phyloP scores from a whole-genome alignment of 2,113 vertebrate genomes.

The Petaurus breviceps region DNA sequence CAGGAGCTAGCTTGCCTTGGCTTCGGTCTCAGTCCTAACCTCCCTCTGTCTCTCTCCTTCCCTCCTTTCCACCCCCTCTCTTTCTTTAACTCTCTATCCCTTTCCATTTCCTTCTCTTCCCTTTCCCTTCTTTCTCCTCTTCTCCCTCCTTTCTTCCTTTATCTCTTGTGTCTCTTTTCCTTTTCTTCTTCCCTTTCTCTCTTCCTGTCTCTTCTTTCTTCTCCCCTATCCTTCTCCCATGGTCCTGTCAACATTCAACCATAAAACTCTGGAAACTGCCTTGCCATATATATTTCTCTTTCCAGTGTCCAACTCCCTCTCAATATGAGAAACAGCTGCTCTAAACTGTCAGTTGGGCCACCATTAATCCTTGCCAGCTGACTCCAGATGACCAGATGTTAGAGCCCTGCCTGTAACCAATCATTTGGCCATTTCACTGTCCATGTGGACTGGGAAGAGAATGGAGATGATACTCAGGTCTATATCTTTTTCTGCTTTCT shows the following conservation, averaged over 20 bases:
- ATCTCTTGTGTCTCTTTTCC: background rate
- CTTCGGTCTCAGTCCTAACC: background rate
- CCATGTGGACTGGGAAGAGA: background rate
- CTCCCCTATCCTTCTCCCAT: background rate
- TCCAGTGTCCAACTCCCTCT: background rate
- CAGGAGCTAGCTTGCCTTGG: background rate
- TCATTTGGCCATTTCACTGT: background rate
- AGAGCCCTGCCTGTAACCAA: background rate
- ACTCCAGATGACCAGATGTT: background rate
- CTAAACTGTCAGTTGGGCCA: background rate
- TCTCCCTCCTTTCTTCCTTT: background rate
- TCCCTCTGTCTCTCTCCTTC: background rate
- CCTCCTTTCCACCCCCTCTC: fast-evolving
- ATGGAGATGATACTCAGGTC: background rate
- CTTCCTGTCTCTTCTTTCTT: background rate
- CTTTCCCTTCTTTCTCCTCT: background rate
- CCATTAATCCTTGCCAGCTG: background rate
- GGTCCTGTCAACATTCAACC: background rate
- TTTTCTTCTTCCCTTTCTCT: background rate
- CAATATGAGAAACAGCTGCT: background rate
- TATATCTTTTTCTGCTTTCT: background rate
- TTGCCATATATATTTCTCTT: background rate
- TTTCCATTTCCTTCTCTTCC: background rate
- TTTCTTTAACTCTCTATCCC: background rate
- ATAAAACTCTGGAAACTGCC: background rate